Evolutionary conservation across 1,140 invertebrate genomes (phyloP), one percentile per base, ranked within the genome.

Genomic region (Hestina assimilis): DNA sequence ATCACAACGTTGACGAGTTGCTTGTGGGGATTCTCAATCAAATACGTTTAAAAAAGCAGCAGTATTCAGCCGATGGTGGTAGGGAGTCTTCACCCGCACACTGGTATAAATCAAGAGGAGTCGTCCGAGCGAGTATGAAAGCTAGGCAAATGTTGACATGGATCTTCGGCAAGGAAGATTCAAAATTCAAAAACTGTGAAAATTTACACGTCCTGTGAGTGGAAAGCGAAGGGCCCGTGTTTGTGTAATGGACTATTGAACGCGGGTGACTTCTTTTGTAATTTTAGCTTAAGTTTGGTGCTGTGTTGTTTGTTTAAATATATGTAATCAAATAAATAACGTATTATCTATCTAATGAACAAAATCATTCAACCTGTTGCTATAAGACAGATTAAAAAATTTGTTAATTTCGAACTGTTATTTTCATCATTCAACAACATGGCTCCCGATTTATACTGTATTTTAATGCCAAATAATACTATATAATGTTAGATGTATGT

Each of bases 151-250:
- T 96, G 93, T 91, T 97, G 51, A 96, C 95, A 7, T 96, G 95
- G 94, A 92, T 97, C 14, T 94, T 97, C 77, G 95, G 95, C 31
- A 96, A 96, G 72, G 95, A 96, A 78, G 95, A 96, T 84, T 93
- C 94, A 31, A 96, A 96, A 85, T 96, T 96, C 85, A 96, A 96
- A 85, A 95, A 96, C 84, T 96, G 95, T 89, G 95, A 96, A 89
- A 96, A 96, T 70, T 90, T 96, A 28, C 93, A 96, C 73, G 94
- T 96, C 64, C 90, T 96, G 66, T 95, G 93, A 92, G 79, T 79
- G 56, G 83, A 87, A 31, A 78, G 65, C 42, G 83, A 86, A 57
- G 83, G 81, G 56, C 85, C 83, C 19, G 85, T 88, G 75, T 88
- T 86, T 66, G 85, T 88, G 56, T 86, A 71, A 61, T 38, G 38